These are phyloP conservation scores for Mus pahari DNA, from an alignment of 2,113 vertebrate genomes.

Conservation along the genomic window DNA sequence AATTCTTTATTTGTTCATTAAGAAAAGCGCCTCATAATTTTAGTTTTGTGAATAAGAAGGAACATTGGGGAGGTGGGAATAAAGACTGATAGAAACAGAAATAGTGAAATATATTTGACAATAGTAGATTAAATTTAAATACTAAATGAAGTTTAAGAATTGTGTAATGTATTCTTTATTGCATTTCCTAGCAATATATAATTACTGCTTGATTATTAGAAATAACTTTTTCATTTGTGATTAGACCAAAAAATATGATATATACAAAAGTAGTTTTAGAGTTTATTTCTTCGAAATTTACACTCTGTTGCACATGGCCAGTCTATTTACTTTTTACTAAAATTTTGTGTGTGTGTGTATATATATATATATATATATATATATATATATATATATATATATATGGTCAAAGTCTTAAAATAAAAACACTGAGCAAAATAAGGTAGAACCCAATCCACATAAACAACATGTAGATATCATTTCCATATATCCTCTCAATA, in stretches of 20 bases:
- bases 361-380: too few species aligned
- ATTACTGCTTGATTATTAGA: constrained; percentile 55
- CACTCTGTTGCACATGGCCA: constrained; percentile 43
- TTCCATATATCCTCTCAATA: constrained; percentile 27
- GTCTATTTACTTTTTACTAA: not conserved
- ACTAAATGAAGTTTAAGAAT: constrained; percentile 20
- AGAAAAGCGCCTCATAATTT: constrained; percentile 14
- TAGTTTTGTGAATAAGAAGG: not conserved
- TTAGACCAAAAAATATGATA: constrained; percentile 50
- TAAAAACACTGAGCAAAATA: not conserved
- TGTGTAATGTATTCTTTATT: not conserved
- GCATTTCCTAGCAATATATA: constrained; percentile 55
- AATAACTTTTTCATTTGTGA: constrained; percentile 34
- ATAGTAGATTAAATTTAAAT: not conserved
- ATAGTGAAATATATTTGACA: not conserved
- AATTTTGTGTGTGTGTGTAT: too few species aligned
- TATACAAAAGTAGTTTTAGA: constrained; percentile 39
- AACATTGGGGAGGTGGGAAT: not conserved
- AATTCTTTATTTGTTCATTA: not conserved
- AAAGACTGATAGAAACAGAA: not conserved
- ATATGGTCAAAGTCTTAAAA: constrained; percentile 43
- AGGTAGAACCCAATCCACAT: not conserved
- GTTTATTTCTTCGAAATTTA: constrained; percentile 61
- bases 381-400: too few species aligned
- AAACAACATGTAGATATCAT: not conserved